A percentile compares a stretch with the other conserved stretches of the same genome.
These are phyloP conservation scores for Drosophila cardini DNA, from an alignment of 1,140 invertebrate species.

Conservation along the genomic window DNA sequence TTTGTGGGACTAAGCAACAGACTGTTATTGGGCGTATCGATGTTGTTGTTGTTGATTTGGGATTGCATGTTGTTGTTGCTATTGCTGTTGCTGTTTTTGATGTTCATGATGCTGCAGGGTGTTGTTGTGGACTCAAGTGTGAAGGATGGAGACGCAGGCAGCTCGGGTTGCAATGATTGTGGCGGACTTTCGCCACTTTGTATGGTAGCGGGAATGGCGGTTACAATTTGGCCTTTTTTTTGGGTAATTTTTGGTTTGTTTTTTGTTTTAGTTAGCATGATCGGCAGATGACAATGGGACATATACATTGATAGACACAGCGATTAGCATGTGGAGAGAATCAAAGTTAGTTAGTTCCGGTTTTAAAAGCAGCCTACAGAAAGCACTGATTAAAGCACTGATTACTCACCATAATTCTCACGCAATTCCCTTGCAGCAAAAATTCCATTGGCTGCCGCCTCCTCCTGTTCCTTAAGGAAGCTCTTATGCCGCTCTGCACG, in stretches of 20 bases:
- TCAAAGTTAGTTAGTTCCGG: slow-evolving; percentile 70
- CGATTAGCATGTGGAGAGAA: slow-evolving; percentile 73
- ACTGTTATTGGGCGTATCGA: slow-evolving; percentile 76
- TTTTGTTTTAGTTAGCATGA: slow-evolving; percentile 70
- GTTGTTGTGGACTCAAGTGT: slow-evolving; percentile 5
- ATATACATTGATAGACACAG: slow-evolving; percentile 48
- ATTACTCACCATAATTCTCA: slow-evolving; percentile 84
- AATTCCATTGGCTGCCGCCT: slow-evolving; percentile 86
- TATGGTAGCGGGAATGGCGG: slow-evolving; percentile 80
- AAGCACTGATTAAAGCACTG: not conserved
- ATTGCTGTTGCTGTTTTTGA: slow-evolving; percentile 49
- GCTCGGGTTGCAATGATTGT: slow-evolving; percentile 68
- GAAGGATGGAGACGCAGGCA: slow-evolving; percentile 17
- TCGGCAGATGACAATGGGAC: slow-evolving; percentile 66
- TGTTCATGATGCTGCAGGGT: slow-evolving; percentile 48
- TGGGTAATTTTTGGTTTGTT: slow-evolving; percentile 30
- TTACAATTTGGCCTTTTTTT: slow-evolving; percentile 79
- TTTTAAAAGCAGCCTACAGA: slow-evolving; percentile 53
- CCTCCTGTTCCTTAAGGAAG: slow-evolving; percentile 92
- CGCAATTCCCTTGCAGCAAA: slow-evolving; percentile 85
- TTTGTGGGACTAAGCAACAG: slow-evolving; percentile 77
- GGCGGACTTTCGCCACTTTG: slow-evolving; percentile 81
- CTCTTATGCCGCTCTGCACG: slow-evolving; percentile 92
- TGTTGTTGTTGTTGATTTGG: slow-evolving; percentile 42
- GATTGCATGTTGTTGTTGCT: slow-evolving; percentile 38